Percentiles rank a stretch among this genome's conserved stretches.
These are phyloP conservation scores for Cricetomys ansorgei DNA, from an alignment of 2,113 vertebrate species.

Conservation along the genomic window DNA sequence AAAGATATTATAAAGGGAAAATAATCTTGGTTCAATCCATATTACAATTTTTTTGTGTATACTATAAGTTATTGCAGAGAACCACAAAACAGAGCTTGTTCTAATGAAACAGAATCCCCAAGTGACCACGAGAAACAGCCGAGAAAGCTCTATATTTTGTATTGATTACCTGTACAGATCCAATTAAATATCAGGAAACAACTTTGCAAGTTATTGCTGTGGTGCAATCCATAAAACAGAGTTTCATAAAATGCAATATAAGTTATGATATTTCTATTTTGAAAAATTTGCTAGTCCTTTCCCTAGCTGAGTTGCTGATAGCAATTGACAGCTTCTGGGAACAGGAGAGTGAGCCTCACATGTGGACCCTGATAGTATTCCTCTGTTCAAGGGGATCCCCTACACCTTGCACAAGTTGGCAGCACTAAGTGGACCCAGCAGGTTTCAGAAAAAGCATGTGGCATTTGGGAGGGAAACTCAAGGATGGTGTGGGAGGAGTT, in stretches of 20 bases:
- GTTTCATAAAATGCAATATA: not conserved
- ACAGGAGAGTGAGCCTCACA: not conserved
- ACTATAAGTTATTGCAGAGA: conserved; percentile 32
- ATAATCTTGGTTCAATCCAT: not conserved
- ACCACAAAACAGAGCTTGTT: not conserved
- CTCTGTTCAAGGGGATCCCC: not conserved
- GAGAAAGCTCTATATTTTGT: conserved; percentile 42
- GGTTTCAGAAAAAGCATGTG: not conserved
- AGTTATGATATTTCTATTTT: not conserved
- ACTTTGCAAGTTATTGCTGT: conserved; percentile 15
- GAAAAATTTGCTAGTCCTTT: not conserved
- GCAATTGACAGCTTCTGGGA: not conserved
- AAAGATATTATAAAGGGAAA: conserved; percentile 2
- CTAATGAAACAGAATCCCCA: conserved; percentile 41
- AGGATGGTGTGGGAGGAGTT: not conserved
- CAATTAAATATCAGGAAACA: not conserved
- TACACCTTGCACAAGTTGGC: no score
- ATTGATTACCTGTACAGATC: not conserved
- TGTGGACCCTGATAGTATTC: not conserved
- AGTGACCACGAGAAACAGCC: not conserved
- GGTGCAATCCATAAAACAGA: not conserved
- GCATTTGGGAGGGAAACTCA: no score
- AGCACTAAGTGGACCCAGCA: not conserved
- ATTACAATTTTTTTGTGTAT: not conserved
- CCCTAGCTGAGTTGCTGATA: not conserved